Evolutionary conservation across 2,797 vertebrate species (phyloP).

Genomic region (Melopsittacus undulatus): DNA sequence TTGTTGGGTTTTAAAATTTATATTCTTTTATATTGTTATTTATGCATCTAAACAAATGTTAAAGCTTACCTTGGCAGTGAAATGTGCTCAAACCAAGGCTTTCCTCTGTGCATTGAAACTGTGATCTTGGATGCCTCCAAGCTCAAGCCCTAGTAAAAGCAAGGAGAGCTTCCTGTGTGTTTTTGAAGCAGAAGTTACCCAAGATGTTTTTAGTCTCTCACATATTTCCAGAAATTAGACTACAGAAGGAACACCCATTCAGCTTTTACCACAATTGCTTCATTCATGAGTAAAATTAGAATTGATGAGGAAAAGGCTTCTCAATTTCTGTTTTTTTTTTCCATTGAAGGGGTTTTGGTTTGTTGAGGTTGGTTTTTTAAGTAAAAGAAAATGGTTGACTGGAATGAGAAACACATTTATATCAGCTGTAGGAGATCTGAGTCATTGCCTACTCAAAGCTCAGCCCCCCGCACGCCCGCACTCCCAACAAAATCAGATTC

Average conservation of each 20-base stretch:
- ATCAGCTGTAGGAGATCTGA: constrained; percentile 17
- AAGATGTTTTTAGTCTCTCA: constrained; percentile 37
- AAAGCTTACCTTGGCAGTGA: neutral
- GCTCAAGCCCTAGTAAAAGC: neutral
- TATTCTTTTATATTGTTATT: neutral
- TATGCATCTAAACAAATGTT: neutral
- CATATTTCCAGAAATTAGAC: constrained; percentile 35
- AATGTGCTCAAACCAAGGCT: neutral
- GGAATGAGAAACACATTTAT: constrained; percentile 26
- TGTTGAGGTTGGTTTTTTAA: neutral
- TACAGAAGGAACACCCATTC: constrained; percentile 27
- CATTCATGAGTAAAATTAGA: constrained; percentile 56
- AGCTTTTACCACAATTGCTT: constrained; percentile 49
- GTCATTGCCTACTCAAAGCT: neutral
- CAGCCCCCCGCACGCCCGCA: neutral
- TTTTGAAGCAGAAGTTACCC: constrained; percentile 26
- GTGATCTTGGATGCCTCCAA: neutral
- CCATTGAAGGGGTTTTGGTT: neutral
- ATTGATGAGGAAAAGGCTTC: neutral
- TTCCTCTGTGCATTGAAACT: neutral
- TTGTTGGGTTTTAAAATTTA: neutral
- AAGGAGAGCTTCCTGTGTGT: neutral
- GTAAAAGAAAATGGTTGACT: neutral
- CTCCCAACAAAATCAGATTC: neutral
- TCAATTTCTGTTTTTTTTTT: constrained; percentile 14